phyloP scores from a whole-genome alignment of 2,797 vertebrate genomes.

The Geotrypetes seraphini region DNA sequence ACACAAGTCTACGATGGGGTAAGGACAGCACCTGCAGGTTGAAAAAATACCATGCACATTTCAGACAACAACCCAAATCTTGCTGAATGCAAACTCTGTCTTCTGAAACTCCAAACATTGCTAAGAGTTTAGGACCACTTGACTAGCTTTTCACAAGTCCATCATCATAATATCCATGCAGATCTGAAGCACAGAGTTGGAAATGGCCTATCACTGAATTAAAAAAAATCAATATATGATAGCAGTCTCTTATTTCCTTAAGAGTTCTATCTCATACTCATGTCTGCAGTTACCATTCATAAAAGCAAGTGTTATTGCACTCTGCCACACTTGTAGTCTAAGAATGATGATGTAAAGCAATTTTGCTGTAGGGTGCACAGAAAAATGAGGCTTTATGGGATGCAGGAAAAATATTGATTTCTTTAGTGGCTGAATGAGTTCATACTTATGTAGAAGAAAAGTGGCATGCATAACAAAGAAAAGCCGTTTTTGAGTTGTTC shows the following conservation, averaged over 20 bases:
- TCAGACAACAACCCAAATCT: not conserved
- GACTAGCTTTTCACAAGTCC: not conserved
- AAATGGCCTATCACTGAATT: not conserved
- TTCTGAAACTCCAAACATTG: not conserved
- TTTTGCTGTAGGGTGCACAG: too few relatives aligned
- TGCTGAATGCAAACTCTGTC: not conserved
- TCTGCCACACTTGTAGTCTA: not conserved
- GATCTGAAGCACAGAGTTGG: not conserved
- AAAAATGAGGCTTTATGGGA: not conserved
- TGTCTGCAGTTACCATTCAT: too few relatives aligned
- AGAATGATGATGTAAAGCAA: too few relatives aligned
- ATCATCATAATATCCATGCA: not conserved
- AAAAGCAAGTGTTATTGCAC: not conserved
- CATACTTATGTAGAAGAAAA: not conserved
- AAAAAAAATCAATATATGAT: not conserved
- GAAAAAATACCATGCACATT: not conserved
- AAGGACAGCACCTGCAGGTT: conserved; percentile 76
- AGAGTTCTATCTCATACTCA: too few relatives aligned
- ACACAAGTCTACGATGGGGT: conserved; percentile 87
- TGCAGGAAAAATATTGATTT: not conserved
- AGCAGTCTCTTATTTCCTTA: not conserved
- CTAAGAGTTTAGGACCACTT: not conserved
- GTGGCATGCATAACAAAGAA: not conserved
- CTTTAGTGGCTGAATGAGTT: not conserved
- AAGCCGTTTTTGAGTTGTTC: too few relatives aligned